Evolutionary conservation across 2,113 vertebrate genomes (phyloP), one percentile per base, ranked within the genome.

Genomic region (Corynorhinus townsendii): DNA sequence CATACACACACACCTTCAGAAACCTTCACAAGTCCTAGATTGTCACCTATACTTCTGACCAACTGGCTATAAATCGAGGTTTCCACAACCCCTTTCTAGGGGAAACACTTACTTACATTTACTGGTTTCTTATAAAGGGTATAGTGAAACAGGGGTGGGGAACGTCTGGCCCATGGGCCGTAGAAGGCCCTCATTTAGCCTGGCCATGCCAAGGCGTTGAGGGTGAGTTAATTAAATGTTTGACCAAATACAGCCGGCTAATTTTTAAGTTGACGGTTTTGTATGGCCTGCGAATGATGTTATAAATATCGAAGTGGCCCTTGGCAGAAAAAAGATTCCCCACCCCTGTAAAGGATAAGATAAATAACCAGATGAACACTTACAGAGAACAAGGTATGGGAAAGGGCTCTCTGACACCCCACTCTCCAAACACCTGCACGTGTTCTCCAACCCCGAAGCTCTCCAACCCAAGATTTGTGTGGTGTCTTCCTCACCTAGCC

Each of bases 341-440:
- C 59, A 62, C 26, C 26, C 22, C 24, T 62, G 59, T 64, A 28
- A 54, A 35, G 33, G 47, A 5, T 56, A 22, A 15, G 47, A 28
- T 10, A 38, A n/a, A 22, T 38, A 54, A 30, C 38, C 66, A 59
- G 30, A 28, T 40, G 33, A 56, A 47, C 38, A 47, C 12, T 35
- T 26, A 16, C 35, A 12, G 11, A 45, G 56, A 47, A n/a, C 38
- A 40, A 9, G 30, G 35, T 33, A 8, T 54, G 22, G 33, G 69
- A n/a, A 52, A 7, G 30, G 56, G 35, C 4, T 6, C 26, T 28
- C n/a, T 28, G 66, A 33, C 7, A 1, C 17, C 11, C 59, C 7
- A 0, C 14, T 17, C 10, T 77, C 59, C 6, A 24, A 10, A 19
- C 9, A 5, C 71, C 38, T 24, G 22, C 6, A 30, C 6, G 0